phyloP scores from a whole-genome alignment of 1,140 invertebrate species.

The Spodoptera litura region DNA sequence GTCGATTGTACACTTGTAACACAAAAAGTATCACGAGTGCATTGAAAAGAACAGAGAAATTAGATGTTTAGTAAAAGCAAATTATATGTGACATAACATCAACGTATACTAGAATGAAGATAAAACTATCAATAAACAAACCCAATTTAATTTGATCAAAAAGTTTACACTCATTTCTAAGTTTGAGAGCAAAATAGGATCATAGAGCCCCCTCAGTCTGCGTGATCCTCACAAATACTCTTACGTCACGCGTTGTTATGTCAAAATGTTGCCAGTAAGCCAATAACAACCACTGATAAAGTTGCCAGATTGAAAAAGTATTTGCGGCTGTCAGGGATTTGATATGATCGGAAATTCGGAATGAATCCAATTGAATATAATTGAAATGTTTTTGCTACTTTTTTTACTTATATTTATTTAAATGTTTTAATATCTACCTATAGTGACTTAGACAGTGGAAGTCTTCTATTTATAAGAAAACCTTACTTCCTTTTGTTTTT shows the following conservation, averaged over 20 bases:
- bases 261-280: conserved; percentile 29
- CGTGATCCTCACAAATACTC: conserved; percentile 57
- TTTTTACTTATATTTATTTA: too few species aligned
- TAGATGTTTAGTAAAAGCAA: too few species aligned
- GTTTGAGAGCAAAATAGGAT: conserved; percentile 26
- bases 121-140: background rate
- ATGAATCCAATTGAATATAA: conserved; percentile 1
- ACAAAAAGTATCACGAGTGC: too few species aligned
- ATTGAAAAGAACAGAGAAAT: too few species aligned
- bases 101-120: too few species aligned
- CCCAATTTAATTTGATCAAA: background rate
- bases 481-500: too few species aligned
- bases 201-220: conserved; percentile 50
- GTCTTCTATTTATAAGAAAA: too few species aligned
- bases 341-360: conserved; percentile 14
- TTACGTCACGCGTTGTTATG: conserved; percentile 66
- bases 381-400: background rate
- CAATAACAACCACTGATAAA: conserved; percentile 23
- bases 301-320: conserved; percentile 34
- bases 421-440: too few species aligned
- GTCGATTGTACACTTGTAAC: too few species aligned
- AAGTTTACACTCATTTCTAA: background rate
- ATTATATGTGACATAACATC: too few species aligned
- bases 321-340: background rate
- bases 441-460: too few species aligned